Conservation (phyloP, 23 tunicate species). For the Trididemnum nubilum region DNA sequence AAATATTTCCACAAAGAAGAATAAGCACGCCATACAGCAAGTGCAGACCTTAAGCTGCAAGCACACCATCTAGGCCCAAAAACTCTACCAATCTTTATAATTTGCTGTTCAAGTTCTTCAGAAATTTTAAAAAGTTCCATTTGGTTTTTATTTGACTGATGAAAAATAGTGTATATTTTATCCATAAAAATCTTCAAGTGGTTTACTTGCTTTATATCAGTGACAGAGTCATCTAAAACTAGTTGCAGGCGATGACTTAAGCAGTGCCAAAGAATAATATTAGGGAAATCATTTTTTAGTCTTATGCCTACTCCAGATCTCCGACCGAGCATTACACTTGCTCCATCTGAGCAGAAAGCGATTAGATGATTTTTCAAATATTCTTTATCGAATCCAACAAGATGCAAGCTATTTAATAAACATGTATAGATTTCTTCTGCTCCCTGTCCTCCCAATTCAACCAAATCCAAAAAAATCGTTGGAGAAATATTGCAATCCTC, state of each 20-base stretch:
- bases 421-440: slow-evolving; percentile 47
- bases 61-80: slow-evolving; percentile 47
- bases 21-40: slow-evolving; percentile 56
- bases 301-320: slow-evolving; percentile 43
- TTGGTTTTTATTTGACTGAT: slow-evolving; percentile 45
- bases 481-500: slow-evolving; percentile 58
- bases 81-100: slow-evolving; percentile 50
- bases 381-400: slow-evolving; percentile 51
- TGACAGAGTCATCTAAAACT: slow-evolving; percentile 44
- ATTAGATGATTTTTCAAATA: slow-evolving; percentile 45
- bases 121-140: slow-evolving; percentile 48
- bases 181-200: slow-evolving; percentile 44
- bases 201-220: slow-evolving; percentile 42
- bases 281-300: slow-evolving; percentile 50
- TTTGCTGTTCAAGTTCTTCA: slow-evolving; percentile 50
- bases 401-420: slow-evolving; percentile 52
- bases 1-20: slow-evolving; percentile 45
- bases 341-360: slow-evolving; percentile 60
- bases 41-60: slow-evolving; percentile 44
- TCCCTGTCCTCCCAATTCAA: slow-evolving; percentile 51
- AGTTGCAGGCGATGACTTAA: slow-evolving; percentile 49
- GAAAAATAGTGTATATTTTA: slow-evolving; percentile 37
- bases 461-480: slow-evolving; percentile 57
- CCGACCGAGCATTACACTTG: slow-evolving; percentile 61
- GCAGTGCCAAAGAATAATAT: slow-evolving; percentile 51